Conservation (phyloP, 92 coral and sea anemone genomes). For the Isaurus tuberculatus region DNA sequence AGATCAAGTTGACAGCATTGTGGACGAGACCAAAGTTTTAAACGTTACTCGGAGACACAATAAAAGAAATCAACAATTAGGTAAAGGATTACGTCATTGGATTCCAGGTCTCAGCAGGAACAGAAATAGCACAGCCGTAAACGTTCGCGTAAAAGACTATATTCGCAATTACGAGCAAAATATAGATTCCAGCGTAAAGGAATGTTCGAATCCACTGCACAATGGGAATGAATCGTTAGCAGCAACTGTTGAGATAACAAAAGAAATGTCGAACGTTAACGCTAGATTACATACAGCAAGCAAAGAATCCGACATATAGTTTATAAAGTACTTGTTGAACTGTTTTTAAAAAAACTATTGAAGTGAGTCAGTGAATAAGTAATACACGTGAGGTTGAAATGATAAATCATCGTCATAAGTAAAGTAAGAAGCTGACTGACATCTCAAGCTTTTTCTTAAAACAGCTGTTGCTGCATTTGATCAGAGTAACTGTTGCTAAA, state of each 20-base stretch:
- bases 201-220: neutral
- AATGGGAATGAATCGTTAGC: slow-evolving; percentile 14
- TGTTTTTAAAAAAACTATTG: too few species aligned
- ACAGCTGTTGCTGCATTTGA: too few species aligned
- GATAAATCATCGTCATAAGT: too few species aligned
- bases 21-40: neutral
- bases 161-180: slow-evolving; percentile 10
- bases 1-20: neutral
- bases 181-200: neutral
- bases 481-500: too few species aligned
- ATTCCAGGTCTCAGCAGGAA: slow-evolving; percentile 7
- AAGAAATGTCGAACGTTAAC: neutral
- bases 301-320: neutral
- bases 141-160: slow-evolving; percentile 20
- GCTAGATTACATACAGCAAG: neutral
- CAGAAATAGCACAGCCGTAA: neutral
- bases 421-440: too few species aligned
- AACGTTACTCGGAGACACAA: neutral
- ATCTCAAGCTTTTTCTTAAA: too few species aligned
- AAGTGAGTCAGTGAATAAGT: too few species aligned
- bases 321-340: neutral
- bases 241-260: slow-evolving; percentile 14
- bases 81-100: slow-evolving; percentile 17
- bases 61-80: neutral
- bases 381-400: neutral